These are phyloP conservation scores for Heliocidaris erythrogramma DNA, from an alignment of 35 echinoderm and acorn worm genomes.

Conservation along the genomic window DNA sequence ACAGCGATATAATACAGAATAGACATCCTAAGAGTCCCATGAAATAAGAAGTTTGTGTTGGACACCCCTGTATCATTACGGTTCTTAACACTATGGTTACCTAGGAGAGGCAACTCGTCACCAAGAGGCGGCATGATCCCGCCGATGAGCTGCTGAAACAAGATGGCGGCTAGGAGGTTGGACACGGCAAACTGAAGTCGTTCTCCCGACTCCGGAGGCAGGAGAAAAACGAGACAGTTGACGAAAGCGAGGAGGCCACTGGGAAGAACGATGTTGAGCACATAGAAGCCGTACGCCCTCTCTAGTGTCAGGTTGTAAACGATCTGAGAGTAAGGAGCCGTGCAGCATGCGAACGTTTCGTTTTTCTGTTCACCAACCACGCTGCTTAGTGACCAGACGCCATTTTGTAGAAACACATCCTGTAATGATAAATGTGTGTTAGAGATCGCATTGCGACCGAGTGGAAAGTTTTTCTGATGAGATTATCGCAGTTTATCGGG, in stretches of 20 bases:
- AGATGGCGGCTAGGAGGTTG: too few relatives aligned
- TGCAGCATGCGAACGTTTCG: not conserved
- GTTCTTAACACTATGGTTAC: not conserved
- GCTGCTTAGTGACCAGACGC: not conserved
- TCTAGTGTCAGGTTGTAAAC: not conserved
- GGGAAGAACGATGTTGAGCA: slow-evolving; percentile 38
- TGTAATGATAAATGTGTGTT: too few relatives aligned
- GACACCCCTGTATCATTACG: too few relatives aligned
- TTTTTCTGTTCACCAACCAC: not conserved
- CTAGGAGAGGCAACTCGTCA: not conserved
- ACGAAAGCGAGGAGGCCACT: slow-evolving; percentile 22
- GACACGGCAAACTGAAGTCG: slow-evolving; percentile 27
- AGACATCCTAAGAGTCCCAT: too few relatives aligned
- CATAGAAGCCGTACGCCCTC: slow-evolving; percentile 13
- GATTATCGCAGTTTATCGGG: too few relatives aligned
- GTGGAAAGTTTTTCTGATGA: too few relatives aligned
- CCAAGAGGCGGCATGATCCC: too few relatives aligned
- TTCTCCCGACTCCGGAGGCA: slow-evolving; percentile 23
- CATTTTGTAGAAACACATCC: slow-evolving; percentile 27
- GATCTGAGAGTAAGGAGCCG: not conserved
- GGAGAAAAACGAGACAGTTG: slow-evolving; percentile 37
- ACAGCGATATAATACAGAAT: too few relatives aligned
- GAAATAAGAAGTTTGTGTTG: too few relatives aligned
- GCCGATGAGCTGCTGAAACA: too few relatives aligned
- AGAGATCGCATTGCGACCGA: too few relatives aligned